Base-by-base conservation (phyloP, 2,113 vertebrate genomes). In the Nibea albiflora region DNA sequence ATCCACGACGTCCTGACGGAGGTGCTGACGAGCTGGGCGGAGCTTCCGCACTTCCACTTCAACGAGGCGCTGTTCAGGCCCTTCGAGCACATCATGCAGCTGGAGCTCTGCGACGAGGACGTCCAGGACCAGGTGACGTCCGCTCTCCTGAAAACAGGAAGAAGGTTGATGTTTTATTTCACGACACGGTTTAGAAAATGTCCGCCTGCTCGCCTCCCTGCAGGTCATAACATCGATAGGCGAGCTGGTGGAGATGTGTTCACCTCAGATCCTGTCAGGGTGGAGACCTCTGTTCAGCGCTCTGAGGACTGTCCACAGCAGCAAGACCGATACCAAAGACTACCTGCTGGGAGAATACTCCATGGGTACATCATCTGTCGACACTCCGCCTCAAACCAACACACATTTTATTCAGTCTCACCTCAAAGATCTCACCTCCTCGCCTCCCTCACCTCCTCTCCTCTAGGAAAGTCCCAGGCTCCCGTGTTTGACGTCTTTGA, bases 401-500 rank as follows among this genome's bases (percentile, higher is more conserved):
- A 12, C 16, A 24, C 12, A 57, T 22, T 49, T 49, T 4, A 49
- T 49, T 2, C 28, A 22, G 15, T 17, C 42, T 7, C 46, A 19
- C 3, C 15, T 19, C 5, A 54, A 1, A 31, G 16, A 46, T 46
- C 58, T 8, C 42, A 5, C 22, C 15, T 0, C 20, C 39, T 9
- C 0, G 22, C n/a, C 35, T 22, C 17, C 39, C n/a, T 16, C 8
- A 0, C 4, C 0, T 31, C 16, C 24, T 47, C 26, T 15, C 73
- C 82, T 53, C 11, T 78, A 99, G 98, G 98, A 24, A 98, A 98
- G 93, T 93, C 95, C 42, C 98, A 98, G 81, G 97, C 98, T 35
- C 98, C 98, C 0, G 98, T 99, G 54, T 99, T 99, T 65, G 98
- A 99, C 22, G 98, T 99, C 72, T 99, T 99, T 52, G 97, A 99